Evolutionary conservation across 1,140 invertebrate genomes (phyloP), one percentile per base, ranked within the genome.

Genomic region (Neodiprion lecontei): DNA sequence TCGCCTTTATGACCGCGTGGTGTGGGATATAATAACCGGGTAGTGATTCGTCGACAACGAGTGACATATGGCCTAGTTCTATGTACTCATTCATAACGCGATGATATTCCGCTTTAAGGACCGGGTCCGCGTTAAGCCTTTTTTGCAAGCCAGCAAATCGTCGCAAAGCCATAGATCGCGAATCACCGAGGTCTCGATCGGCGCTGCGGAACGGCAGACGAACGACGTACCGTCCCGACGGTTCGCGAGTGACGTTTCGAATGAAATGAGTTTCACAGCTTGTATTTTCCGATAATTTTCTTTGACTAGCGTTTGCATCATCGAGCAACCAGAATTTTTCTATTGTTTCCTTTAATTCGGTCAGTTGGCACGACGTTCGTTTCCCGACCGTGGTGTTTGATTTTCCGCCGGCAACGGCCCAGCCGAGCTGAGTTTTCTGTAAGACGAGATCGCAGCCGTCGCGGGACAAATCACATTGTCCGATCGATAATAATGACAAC

Each of bases 71-170:
- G 4, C 79, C 75, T n/a, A 74, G 48, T 0, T 72, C 47, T 1
- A 82, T 14, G 69, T 84, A 85, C 50, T 83, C 81, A 12, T 72
- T 17, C 66, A 84, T 79, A 14, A 78, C 74, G 11, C 70, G 1
- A 28, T 14, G 1, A 65, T 81, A 79, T 53, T 76, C 48, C 11
- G 48, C 23, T 48, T 70, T 50, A 1, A 81, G 67, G 2, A 40
- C 61, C 14, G 69, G 67, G 40, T 81, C 40, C 5, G 61, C 49
- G 0, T n/a, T 17, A 0, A 82, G 48, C 17, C 67, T 67, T 53
- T 50, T 69, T 67, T 76, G 61, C 61, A 81, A 48, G 14, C 23
- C 50, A n/a, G 23, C 11, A 7, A 80, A 74, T 49, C 74, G 70
- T 28, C 68, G 69, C 1, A 75, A 2, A 9, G 80, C 78, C 10